Evolutionary conservation across 2,113 vertebrate genomes (phyloP).

Genomic region (Gallinago undulata): DNA sequence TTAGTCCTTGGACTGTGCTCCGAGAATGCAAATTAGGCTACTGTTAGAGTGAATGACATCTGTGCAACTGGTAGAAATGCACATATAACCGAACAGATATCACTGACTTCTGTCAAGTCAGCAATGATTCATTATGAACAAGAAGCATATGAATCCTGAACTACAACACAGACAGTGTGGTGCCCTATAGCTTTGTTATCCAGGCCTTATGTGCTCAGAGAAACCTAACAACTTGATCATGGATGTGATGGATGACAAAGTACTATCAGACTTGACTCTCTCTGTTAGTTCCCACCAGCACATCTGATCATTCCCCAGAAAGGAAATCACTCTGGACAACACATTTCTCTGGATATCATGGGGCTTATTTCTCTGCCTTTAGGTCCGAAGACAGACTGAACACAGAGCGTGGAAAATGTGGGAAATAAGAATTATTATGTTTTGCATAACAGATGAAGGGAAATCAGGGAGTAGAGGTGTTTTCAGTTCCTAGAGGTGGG

Average conservation of each 20-base stretch:
- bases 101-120: neutral
- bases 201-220: neutral
- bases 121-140: neutral
- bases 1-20: neutral
- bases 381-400: neutral
- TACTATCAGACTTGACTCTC: neutral
- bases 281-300: neutral
- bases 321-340: neutral
- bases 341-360: neutral
- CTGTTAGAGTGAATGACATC: neutral
- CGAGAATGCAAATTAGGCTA: conserved; percentile 12
- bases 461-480: neutral
- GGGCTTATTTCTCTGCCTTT: neutral
- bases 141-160: neutral
- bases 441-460: neutral
- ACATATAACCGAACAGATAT: neutral
- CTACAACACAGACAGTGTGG: neutral
- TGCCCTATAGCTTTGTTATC: neutral
- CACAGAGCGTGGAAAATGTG: neutral
- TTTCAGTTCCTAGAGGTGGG: neutral
- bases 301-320: neutral
- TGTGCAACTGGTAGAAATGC: neutral
- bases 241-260: neutral
- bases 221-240: neutral
- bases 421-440: neutral